Evolutionary conservation across 2,888 invertebrate genomes (phyloP).

Genomic region (Aspidiotus rigidus): DNA sequence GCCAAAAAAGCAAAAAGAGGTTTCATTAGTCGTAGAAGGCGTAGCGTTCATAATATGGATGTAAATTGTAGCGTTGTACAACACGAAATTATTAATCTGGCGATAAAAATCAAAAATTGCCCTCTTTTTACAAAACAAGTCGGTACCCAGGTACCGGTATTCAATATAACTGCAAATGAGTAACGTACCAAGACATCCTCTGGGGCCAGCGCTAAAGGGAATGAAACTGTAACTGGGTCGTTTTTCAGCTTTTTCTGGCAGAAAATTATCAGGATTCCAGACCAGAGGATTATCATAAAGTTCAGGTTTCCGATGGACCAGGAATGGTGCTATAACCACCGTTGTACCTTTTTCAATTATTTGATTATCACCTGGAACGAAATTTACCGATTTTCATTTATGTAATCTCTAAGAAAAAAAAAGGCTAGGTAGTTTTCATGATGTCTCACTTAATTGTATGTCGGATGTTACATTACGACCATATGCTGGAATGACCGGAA

Average conservation of each 20-base stretch:
- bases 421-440: not conserved
- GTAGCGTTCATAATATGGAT: too few relatives aligned
- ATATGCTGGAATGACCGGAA: constrained; percentile 35
- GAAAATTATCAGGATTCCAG: constrained; percentile 21
- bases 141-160: too few relatives aligned
- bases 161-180: too few relatives aligned
- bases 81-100: too few relatives aligned
- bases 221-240: constrained; percentile 17
- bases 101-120: too few relatives aligned
- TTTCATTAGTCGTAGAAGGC: too few relatives aligned
- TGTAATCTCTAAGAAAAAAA: not conserved
- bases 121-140: too few relatives aligned
- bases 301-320: constrained; percentile 9
- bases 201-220: constrained; percentile 19
- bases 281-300: constrained; percentile 12
- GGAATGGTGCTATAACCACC: constrained; percentile 4
- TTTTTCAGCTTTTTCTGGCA: constrained; percentile 12
- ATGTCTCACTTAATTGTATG: constrained; percentile 34
- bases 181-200: constrained; percentile 14
- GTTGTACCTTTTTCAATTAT: constrained; percentile 7
- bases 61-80: too few relatives aligned
- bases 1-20: too few relatives aligned
- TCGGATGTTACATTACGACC: constrained; percentile 36
- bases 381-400: too few relatives aligned
- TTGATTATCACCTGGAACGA: not conserved